Evolutionary conservation across 2,113 vertebrate genomes (phyloP).

Genomic region (Erpornis zantholeuca): DNA sequence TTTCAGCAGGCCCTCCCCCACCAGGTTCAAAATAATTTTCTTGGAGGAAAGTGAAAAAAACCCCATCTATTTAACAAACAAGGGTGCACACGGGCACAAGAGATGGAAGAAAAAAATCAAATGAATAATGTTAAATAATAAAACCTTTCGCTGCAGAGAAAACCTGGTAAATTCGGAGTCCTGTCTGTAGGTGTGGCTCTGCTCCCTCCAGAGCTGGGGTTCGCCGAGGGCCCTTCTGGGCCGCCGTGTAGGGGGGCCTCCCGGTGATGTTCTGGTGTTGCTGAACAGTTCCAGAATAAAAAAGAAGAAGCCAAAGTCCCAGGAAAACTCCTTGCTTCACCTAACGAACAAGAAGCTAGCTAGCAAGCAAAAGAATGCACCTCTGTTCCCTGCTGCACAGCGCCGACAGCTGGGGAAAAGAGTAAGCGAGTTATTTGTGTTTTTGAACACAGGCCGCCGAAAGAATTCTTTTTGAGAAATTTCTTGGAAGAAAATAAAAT

Average conservation of each 20-base stretch:
- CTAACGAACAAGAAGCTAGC: neutral
- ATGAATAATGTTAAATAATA: neutral
- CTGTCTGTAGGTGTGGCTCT: neutral
- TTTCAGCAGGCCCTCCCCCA: neutral
- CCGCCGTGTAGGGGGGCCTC: neutral
- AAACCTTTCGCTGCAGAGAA: neutral
- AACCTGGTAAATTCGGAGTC: neutral
- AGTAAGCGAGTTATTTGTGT: neutral
- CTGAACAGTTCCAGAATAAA: neutral
- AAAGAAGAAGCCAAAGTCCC: neutral
- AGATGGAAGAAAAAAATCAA: neutral
- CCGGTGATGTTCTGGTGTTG: neutral
- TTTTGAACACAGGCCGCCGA: neutral
- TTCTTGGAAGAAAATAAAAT: neutral
- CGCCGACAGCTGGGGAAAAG: neutral
- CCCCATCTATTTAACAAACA: neutral
- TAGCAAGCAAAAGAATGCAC: neutral
- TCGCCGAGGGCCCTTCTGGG: fast-evolving
- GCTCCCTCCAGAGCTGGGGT: neutral
- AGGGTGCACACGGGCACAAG: neutral
- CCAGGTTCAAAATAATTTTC: neutral
- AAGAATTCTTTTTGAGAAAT: neutral
- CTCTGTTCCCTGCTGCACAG: neutral
- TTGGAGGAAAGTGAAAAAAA: neutral
- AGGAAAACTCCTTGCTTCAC: neutral